Base-by-base conservation (phyloP, 1,140 invertebrate species). In the Drosophila tsacasi region DNA sequence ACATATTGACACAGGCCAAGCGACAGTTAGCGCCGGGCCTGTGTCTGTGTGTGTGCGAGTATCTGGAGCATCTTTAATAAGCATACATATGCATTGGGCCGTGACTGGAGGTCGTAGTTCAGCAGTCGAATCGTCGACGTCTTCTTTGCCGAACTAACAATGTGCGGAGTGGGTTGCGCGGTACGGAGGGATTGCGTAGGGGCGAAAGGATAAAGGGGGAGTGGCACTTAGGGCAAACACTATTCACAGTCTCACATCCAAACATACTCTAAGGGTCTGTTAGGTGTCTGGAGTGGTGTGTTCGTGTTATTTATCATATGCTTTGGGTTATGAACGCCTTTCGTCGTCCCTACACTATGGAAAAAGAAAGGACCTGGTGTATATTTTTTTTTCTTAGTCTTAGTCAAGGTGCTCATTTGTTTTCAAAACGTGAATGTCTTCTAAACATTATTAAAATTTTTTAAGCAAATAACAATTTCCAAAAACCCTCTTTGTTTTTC, bases 1-100 rank as follows among this genome's bases (percentile, higher is more conserved):
- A 87, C 84, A 89, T 87, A 83, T 89, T 83, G 80, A 87, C 83
- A 83, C 66, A 79, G 59, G 72, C 61, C 81, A 74, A 85, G 60
- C 52, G 63, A 42, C 81, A 77, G 82, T 73, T 77, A 81, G 68
- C 46, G 42, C 58, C 55, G 44, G 68, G 49, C 74, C 44, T 72
- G 37, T 57, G 81, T 12, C 32, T 23, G 39, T 52, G 58, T 72
- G 37, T 64, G 76, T 35, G 42, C 37, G 54, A 64, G 55, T 85
- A 67, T 85, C 74, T 85, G 64, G 65, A 85, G 74, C 82, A 85
- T 89, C 77, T 66, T 79, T 86, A 72, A 74, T 79, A 63, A 64
- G 47, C 74, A 79, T 54, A 65, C 67, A 64, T 73, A 83, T 71
- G 78, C 82, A 81, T 72, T 67, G 61, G 71, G 64, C 68, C 72